Evolutionary conservation across 2,113 vertebrate species (phyloP), one percentile per base, ranked within the genome.

Genomic region (Pomatorhinus ruficollis): DNA sequence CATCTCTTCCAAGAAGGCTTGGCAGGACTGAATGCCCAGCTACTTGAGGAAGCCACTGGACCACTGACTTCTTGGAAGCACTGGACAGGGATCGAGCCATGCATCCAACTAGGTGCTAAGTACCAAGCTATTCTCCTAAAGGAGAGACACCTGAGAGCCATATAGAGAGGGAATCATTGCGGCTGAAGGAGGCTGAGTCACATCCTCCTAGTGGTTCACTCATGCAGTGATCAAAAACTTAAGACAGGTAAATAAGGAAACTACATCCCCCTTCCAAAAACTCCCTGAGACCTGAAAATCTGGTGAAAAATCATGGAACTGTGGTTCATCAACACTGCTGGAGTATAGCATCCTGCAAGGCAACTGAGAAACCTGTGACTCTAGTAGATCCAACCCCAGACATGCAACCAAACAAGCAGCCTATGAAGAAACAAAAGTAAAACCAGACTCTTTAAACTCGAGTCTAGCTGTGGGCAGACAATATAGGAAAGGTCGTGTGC

Each of bases 211-310:
- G 66, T 17, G 23, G 11, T 49, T 83, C 33, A 15, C 19, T 92
- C 64, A 39, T 37, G 50, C 57, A 88, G 70, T 76, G 85, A 87
- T 47, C 63, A 92, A 86, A 89, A 92, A 69, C 42, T 57, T 77
- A 65, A 65, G 64, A 42, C 44, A 95, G 76, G 89, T 87, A 91
- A 89, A 81, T 71, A 74, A 91, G 27, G n/a, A 42, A 95, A 47
- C 8, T 86, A 25, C 39, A 54, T 54, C 6, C 11, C 23, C 59
- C 35, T 90, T 77, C 59, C 72, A 83, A 56, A n/a, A 87, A 28
- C 24, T 83, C 52, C 47, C n/a, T 33, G 33, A 90, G 30, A 84
- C 24, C 15, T 75, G 64, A 74, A 90, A 92, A 78, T 60, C 50
- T 44, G 52, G 39, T 66, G 52, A 37, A 83, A 92, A 64, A 56